Conservation (phyloP, 2,888 invertebrate genomes). For the Alviniconcha strummeri region DNA sequence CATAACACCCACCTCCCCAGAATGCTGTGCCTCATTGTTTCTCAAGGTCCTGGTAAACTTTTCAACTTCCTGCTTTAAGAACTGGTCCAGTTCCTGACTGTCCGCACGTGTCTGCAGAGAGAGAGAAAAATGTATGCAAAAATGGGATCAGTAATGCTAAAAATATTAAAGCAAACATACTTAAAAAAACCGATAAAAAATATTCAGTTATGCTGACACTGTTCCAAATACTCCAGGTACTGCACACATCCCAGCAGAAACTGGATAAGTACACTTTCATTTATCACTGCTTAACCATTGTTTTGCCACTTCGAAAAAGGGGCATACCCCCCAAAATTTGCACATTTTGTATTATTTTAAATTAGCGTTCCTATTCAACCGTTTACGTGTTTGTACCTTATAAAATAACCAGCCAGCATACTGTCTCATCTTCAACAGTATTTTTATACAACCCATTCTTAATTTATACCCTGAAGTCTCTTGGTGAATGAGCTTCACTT, state of each 20-base stretch:
- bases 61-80: constrained; percentile 82
- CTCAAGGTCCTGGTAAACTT: constrained; percentile 74
- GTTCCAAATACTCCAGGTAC: neutral
- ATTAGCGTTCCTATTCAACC: too few species aligned
- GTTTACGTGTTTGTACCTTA: too few species aligned
- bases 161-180: neutral
- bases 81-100: constrained; percentile 78
- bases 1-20: constrained; percentile 65
- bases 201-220: neutral
- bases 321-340: too few species aligned
- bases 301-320: too few species aligned
- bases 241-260: constrained; percentile 30
- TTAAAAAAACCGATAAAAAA: neutral
- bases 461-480: too few species aligned
- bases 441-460: too few species aligned
- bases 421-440: too few species aligned
- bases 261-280: constrained; percentile 2
- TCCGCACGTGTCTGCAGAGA: constrained; percentile 84
- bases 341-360: too few species aligned
- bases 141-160: neutral
- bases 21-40: constrained; percentile 63
- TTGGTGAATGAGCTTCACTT: too few species aligned
- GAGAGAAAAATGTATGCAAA: neutral
- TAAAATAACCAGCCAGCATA: too few species aligned
- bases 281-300: too few species aligned